phyloP scores from a whole-genome alignment of 1,140 invertebrate species.

The Drosophila paulistorum region DNA sequence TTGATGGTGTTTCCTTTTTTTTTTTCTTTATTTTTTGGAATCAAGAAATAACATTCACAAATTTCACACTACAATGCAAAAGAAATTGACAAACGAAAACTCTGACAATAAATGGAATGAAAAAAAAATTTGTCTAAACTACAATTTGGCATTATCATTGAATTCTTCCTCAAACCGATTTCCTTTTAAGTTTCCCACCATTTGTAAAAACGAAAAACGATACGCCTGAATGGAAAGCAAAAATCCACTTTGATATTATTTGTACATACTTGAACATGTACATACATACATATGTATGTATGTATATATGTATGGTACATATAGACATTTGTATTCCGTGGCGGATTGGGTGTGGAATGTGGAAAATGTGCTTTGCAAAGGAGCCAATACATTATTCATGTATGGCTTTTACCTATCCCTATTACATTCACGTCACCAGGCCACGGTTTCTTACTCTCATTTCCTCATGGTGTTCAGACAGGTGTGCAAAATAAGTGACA shows the following conservation, averaged over 20 bases:
- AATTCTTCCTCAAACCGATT: constrained; percentile 9
- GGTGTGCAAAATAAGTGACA: constrained; percentile 75
- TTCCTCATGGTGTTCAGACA: constrained; percentile 51
- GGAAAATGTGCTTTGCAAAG: constrained; percentile 31
- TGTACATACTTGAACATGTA: constrained; percentile 42
- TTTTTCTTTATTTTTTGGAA: too few relatives aligned
- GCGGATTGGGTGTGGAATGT: constrained; percentile 14
- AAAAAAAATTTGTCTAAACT: constrained; percentile 36
- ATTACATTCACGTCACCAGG: background rate
- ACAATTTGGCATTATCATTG: constrained; percentile 46
- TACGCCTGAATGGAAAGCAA: constrained; percentile 39
- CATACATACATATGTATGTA: too few relatives aligned
- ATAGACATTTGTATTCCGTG: too few relatives aligned
- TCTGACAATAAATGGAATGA: constrained; percentile 31
- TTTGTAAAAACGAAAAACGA: constrained; percentile 35
- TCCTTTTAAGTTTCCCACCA: constrained; percentile 25
- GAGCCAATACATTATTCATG: constrained; percentile 66
- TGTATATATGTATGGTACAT: too few relatives aligned
- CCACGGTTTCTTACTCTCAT: background rate
- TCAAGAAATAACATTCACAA: constrained; percentile 38
- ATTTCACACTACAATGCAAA: constrained; percentile 62
- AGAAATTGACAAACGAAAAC: constrained; percentile 15
- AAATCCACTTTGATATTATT: constrained; percentile 71
- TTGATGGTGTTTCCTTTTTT: background rate
- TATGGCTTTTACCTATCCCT: constrained; percentile 31